Evolutionary conservation across 2,888 invertebrate species (phyloP).

Genomic region (Aricia artaxerxes): DNA sequence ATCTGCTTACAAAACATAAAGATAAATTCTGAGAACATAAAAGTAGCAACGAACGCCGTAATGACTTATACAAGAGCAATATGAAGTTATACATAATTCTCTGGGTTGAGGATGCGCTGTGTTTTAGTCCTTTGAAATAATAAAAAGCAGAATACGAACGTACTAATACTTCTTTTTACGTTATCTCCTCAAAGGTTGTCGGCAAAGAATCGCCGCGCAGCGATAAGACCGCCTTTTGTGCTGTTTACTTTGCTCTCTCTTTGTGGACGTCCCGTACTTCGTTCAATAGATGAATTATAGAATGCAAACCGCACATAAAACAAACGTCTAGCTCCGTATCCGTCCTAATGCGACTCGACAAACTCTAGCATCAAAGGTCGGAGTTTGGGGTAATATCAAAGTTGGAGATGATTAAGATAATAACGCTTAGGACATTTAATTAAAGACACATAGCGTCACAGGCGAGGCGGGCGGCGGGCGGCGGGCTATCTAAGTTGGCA

Average conservation of each 20-base stretch:
- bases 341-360: not conserved
- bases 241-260: conserved; percentile 26
- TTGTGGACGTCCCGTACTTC: conserved; percentile 29
- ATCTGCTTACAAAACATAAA: not conserved
- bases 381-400: conserved; percentile 23
- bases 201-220: conserved; percentile 26
- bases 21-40: not conserved
- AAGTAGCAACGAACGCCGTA: not conserved
- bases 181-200: conserved; percentile 30
- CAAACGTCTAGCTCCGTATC: conserved; percentile 2
- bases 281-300: conserved; percentile 30
- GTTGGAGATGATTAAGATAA: conserved; percentile 29
- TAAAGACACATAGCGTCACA: conserved; percentile 55
- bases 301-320: conserved; percentile 28
- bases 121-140: conserved; percentile 25
- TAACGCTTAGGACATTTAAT: conserved; percentile 47
- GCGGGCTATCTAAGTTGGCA: conserved; percentile 68
- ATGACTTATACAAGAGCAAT: conserved; percentile 14
- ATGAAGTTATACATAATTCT: conserved; percentile 22
- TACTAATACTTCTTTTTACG: conserved; percentile 27
- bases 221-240: conserved; percentile 31
- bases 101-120: not conserved
- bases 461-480: conserved; percentile 41
- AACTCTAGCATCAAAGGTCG: conserved; percentile 10
- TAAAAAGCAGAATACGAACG: conserved; percentile 23